Conservation (phyloP, 2,113 vertebrate genomes). For the Megaleporinus macrocephalus region DNA sequence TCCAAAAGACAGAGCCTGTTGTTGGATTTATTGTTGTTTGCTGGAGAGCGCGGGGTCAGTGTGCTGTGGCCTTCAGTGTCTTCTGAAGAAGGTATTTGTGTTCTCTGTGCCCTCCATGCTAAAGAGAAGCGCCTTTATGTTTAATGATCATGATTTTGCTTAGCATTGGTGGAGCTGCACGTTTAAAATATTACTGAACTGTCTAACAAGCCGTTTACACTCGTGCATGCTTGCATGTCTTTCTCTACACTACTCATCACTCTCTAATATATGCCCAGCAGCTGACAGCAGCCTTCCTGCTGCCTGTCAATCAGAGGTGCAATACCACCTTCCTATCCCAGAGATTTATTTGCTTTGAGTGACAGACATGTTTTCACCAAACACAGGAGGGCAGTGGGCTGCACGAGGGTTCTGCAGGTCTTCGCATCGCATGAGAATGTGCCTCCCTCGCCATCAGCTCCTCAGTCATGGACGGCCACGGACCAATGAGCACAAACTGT, state of each 20-base stretch:
- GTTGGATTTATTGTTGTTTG: too few relatives aligned
- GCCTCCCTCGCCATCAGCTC: background rate
- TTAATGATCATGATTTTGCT: background rate
- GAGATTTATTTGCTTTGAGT: conserved; percentile 9
- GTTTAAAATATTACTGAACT: background rate
- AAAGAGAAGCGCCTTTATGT: background rate
- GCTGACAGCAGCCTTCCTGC: background rate
- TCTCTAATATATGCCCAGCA: background rate
- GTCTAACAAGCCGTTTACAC: background rate
- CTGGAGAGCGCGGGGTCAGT: too few relatives aligned
- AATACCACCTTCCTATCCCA: background rate
- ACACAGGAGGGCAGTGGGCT: background rate
- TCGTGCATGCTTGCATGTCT: background rate
- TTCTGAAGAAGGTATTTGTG: too few relatives aligned
- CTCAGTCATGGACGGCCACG: background rate
- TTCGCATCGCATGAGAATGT: background rate
- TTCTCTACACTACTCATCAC: background rate
- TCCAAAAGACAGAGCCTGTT: too few relatives aligned
- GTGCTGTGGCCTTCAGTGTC: too few relatives aligned
- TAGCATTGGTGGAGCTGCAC: background rate
- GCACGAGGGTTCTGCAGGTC: too few relatives aligned
- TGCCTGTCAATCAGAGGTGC: conserved; percentile 6
- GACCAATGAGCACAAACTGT: conserved; percentile 10
- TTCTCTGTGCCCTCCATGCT: background rate
- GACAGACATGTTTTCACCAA: background rate